Evolutionary conservation across 2,797 vertebrate species (phyloP), one percentile per base, ranked within the genome.

Genomic region (Syndactyla subalaris): DNA sequence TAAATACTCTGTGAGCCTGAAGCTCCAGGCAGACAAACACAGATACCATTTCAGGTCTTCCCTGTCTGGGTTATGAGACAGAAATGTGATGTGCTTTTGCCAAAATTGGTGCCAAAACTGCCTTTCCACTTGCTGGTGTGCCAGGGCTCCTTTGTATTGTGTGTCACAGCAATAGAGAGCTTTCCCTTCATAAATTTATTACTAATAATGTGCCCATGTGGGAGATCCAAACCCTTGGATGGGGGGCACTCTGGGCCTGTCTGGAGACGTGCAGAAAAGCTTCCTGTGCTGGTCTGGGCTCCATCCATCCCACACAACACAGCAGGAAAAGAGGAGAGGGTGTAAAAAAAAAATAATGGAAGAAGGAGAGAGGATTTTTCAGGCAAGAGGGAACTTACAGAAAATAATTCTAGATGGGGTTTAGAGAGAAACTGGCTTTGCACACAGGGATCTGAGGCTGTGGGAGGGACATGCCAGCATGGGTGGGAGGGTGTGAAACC

Each of bases 401-500:
- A 39, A 26, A 74, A 83, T 85, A 80, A 92, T 91, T 95, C 36
- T 5, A 91, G 85, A 26, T 27, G 49, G 10, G 41, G 29, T 65
- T 83, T 84, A 61, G 93, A 78, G 67, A 73, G 91, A 92, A 67
- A 9, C 15, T 41, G 21, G 85, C 61, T 94, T 58, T 27, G 2
- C 10, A 10, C 27, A 38, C 39, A 58, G 74, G 81, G 55, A 3
- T 58, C 94, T 55, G 55, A 52, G 10, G 62, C 16, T 1, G 0
- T 65, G 73, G 83, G 77, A 89, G 84, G 73, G 83, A 74, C 51
- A 80, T 49, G 45, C 89, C 95, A 83, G 0, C 65, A 30, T 88
- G 93, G 94, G 94, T 95, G 96, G 93, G 89, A 95, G 75, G 16
- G 18, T 26, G 61, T 49, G 74, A 89, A 92, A 62, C 18, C 17